These are phyloP conservation scores for Clarias magur DNA, from an alignment of 2,113 vertebrate species.

Conservation along the genomic window DNA sequence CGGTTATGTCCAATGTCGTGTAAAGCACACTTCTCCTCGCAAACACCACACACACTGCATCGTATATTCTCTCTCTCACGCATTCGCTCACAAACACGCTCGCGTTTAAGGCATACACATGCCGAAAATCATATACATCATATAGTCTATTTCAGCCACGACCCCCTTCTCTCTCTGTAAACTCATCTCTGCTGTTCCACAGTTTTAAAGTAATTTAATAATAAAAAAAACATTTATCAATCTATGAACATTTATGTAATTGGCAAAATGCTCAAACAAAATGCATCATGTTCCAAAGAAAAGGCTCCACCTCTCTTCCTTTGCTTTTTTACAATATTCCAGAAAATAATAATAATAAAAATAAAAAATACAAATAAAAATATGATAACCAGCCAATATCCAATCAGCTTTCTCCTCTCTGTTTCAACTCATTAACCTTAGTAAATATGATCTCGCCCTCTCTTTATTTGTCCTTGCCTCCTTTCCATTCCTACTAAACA, in stretches of 20 bases:
- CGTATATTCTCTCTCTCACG: background rate
- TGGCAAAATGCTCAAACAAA: background rate
- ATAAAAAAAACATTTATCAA: background rate
- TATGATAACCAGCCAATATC: background rate
- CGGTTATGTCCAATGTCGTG: background rate
- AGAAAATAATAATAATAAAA: background rate
- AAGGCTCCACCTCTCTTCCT: background rate
- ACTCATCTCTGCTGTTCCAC: constrained; percentile 9
- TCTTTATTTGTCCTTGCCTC: background rate
- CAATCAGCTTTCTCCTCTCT: background rate
- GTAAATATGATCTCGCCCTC: background rate
- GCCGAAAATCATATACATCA: constrained; percentile 9
- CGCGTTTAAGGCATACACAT: constrained; percentile 62
- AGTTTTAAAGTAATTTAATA: background rate
- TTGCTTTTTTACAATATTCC: background rate
- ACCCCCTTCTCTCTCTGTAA: background rate
- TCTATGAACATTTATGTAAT: too few species aligned
- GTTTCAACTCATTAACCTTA: background rate
- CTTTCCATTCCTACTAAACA: background rate
- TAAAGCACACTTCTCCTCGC: background rate
- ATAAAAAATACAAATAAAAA: too few species aligned
- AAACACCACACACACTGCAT: background rate
- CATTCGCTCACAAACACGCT: constrained; percentile 9
- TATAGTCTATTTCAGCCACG: constrained; percentile 16
- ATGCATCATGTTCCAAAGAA: background rate